Evolutionary conservation across 2,113 vertebrate species (phyloP).

Genomic region (Origma solitaria): DNA sequence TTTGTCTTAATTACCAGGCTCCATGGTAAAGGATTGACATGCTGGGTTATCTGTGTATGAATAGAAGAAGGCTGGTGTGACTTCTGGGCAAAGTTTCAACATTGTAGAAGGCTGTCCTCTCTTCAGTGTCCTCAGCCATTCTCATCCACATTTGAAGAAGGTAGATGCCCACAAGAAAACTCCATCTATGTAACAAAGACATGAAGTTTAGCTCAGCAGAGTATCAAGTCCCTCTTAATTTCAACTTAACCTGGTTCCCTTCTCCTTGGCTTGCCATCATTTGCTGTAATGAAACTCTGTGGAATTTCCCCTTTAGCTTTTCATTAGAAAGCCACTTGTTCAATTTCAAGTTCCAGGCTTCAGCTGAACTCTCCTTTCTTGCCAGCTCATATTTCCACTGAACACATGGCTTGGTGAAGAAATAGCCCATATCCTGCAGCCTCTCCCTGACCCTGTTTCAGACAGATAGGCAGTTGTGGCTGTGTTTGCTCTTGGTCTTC

Average conservation of each 20-base stretch:
- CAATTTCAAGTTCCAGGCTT: neutral
- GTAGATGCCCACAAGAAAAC: neutral
- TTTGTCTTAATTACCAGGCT: neutral
- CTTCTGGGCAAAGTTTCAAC: neutral
- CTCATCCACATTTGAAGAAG: neutral
- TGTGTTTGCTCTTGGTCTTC: neutral
- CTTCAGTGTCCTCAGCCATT: neutral
- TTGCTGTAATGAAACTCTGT: neutral
- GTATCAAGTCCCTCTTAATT: neutral
- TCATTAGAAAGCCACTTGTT: neutral
- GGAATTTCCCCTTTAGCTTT: conserved; percentile 1
- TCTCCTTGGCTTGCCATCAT: neutral
- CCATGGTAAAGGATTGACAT: neutral
- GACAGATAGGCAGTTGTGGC: neutral
- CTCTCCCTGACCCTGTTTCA: neutral
- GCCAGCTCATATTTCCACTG: neutral
- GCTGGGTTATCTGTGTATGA: neutral
- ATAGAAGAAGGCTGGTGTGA: neutral
- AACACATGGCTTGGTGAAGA: neutral
- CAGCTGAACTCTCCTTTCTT: neutral
- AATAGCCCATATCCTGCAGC: neutral
- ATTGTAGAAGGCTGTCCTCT: neutral
- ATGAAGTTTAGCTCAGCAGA: neutral
- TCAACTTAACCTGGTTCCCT: neutral
- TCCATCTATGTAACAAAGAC: neutral